Conservation (phyloP, 2,797 vertebrate species). For the Helostoma temminkii region DNA sequence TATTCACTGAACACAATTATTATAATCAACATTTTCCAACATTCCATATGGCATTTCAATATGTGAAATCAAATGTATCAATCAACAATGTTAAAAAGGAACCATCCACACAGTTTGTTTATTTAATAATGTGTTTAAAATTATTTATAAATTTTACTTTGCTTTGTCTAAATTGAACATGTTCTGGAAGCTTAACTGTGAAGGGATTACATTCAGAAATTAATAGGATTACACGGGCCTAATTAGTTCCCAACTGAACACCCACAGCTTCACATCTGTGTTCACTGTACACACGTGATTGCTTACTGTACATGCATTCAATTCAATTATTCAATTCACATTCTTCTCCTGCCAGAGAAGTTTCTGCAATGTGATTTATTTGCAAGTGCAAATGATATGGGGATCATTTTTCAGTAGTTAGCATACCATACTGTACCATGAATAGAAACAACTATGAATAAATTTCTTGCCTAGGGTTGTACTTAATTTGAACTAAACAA, state of each 20-base stretch:
- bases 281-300: constrained; percentile 13
- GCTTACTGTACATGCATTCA: constrained; percentile 10
- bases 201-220: constrained; percentile 73
- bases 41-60: not conserved
- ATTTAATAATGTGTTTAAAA: constrained; percentile 22
- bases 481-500: constrained; percentile 41
- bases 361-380: constrained; percentile 29
- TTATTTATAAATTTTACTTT: constrained; percentile 47
- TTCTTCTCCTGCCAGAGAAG: constrained; percentile 11
- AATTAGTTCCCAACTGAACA: constrained; percentile 66
- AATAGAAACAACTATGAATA: constrained; percentile 29
- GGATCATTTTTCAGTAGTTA: constrained; percentile 29
- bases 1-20: not conserved
- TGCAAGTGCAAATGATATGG: constrained; percentile 15
- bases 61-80: not conserved
- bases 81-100: constrained; percentile 5
- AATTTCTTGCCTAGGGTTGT: constrained; percentile 18
- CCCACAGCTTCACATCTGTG: constrained; percentile 56
- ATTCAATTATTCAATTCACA: constrained; percentile 19
- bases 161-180: constrained; percentile 48
- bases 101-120: constrained; percentile 3
- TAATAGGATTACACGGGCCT: constrained; percentile 77
- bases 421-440: not conserved
- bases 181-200: constrained; percentile 63
- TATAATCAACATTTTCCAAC: not conserved